Evolutionary conservation across 2,888 invertebrate genomes (phyloP).

Genomic region (Auanema sp.): DNA sequence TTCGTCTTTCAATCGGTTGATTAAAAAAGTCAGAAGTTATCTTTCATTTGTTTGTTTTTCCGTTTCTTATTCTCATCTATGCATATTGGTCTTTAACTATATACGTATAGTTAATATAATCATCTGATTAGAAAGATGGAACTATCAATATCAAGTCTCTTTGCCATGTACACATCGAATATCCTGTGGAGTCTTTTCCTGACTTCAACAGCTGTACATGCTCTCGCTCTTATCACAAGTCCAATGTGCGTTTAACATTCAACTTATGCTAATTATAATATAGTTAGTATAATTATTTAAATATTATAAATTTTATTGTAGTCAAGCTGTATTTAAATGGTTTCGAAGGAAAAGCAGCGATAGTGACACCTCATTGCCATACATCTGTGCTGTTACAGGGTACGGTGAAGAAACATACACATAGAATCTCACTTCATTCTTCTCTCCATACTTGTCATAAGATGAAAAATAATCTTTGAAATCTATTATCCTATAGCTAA

Average conservation of each 20-base stretch:
- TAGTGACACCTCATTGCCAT: constrained; percentile 58
- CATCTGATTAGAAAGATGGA: not conserved
- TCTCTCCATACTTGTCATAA: not conserved
- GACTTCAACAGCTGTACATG: constrained; percentile 60
- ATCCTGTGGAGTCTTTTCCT: constrained; percentile 59
- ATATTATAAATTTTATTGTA: constrained; percentile 30
- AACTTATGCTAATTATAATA: too few relatives aligned
- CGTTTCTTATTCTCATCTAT: not conserved
- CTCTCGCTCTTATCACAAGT: constrained; percentile 59
- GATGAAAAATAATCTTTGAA: not conserved
- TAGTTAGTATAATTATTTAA: too few relatives aligned
- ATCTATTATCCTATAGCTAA: not conserved
- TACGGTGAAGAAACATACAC: constrained; percentile 16
- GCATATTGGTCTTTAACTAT: too few relatives aligned
- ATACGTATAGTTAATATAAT: too few relatives aligned
- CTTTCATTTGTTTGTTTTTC: too few relatives aligned
- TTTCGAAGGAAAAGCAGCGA: constrained; percentile 53
- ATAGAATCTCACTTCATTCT: not conserved
- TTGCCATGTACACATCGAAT: constrained; percentile 56
- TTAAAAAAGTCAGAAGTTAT: too few relatives aligned
- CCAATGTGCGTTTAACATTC: constrained; percentile 51
- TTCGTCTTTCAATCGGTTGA: too few relatives aligned
- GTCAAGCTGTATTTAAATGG: constrained; percentile 63
- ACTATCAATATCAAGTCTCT: constrained; percentile 35
- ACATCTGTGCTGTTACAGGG: constrained; percentile 57